These are phyloP conservation scores for Lagocephalus sceleratus DNA, from an alignment of 2,797 vertebrate genomes.

Conservation along the genomic window DNA sequence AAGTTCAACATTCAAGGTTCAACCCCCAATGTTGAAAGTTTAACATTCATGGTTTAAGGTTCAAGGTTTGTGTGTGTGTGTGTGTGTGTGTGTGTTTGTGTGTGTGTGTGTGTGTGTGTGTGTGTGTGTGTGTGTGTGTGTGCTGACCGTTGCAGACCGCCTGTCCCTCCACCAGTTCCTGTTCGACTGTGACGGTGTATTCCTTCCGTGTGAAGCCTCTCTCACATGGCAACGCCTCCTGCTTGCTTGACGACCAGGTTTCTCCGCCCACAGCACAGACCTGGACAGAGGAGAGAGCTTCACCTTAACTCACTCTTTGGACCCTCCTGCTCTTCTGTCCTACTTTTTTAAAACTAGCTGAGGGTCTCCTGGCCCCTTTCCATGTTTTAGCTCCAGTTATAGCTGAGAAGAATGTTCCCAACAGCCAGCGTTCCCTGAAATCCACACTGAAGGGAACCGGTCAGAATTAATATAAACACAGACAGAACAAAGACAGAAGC, in stretches of 20 bases:
- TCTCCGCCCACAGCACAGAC: conserved; percentile 24
- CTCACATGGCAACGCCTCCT: conserved; percentile 38
- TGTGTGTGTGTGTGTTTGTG: conserved; percentile 12
- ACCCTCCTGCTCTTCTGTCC: too few relatives aligned
- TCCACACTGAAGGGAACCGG: too few relatives aligned
- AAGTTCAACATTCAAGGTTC: neutral
- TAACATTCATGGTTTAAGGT: too few relatives aligned
- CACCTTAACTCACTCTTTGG: too few relatives aligned
- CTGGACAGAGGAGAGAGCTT: conserved; percentile 24
- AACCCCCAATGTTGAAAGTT: too few relatives aligned
- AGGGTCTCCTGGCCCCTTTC: too few relatives aligned
- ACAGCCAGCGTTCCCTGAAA: too few relatives aligned
- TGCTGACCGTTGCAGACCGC: conserved; percentile 61
- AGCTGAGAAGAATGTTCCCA: too few relatives aligned
- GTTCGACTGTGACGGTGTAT: conserved; percentile 47
- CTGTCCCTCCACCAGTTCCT: conserved; percentile 55
- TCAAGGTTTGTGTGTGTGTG: too few relatives aligned
- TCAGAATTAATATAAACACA: neutral
- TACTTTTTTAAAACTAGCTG: too few relatives aligned
- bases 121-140: conserved; percentile 6
- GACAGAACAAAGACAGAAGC: conserved; percentile 1
- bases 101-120: conserved; percentile 19
- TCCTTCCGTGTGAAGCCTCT: conserved; percentile 64
- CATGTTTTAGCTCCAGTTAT: too few relatives aligned
- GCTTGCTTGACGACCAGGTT: conserved; percentile 18